Base-by-base conservation (phyloP, 2,888 invertebrate genomes). In the Marasmarcha lunaedactyla region DNA sequence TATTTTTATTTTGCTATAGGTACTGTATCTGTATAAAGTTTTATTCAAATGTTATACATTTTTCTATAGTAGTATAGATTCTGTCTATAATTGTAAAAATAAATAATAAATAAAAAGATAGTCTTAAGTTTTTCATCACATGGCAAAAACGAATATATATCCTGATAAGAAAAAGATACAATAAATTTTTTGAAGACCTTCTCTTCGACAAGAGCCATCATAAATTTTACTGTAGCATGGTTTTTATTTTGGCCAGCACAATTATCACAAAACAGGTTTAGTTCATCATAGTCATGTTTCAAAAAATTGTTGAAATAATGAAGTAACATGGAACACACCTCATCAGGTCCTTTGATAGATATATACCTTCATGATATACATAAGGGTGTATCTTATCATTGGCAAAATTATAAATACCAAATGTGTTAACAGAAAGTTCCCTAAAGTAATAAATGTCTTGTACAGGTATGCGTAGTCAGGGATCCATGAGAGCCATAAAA, bases 181-280 rank as follows among this genome's bases (percentile, higher is more conserved):
- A 42, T 35, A 20, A 42, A 42, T 42, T 44, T 44, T 27, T 42
- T 44, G 33, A 44, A 42, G 33, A 40, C 38, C 25, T 42, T 42
- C 27, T 40, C 40, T 36, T 42, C 42, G 10, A 10, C n/a, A 7
- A 30, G 30, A 11, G 30, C 30, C 30, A 30, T 30, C 3, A 11
- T 4, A 4, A 30, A 11, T 3, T n/a, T 4, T 37, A 45, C 37
- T 35, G 37, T 39, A 34, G 45, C 39, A 38, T 42, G 40, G 39
- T 42, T 42, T 27, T 42, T 38, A 25, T 45, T 42, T 30, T 44
- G 44, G 26, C 40, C 44, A 35, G 35, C 44, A 38, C 42, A 44
- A 39, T 44, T 44, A 35, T 40, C 44, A 39, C 40, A 44, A 15
- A 44, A 44, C 27, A 44, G 38, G 15, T 40, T 40, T 7, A 44